Evolutionary conservation across 2,888 invertebrate species (phyloP).

Genomic region (Synanthedon vespiformis): DNA sequence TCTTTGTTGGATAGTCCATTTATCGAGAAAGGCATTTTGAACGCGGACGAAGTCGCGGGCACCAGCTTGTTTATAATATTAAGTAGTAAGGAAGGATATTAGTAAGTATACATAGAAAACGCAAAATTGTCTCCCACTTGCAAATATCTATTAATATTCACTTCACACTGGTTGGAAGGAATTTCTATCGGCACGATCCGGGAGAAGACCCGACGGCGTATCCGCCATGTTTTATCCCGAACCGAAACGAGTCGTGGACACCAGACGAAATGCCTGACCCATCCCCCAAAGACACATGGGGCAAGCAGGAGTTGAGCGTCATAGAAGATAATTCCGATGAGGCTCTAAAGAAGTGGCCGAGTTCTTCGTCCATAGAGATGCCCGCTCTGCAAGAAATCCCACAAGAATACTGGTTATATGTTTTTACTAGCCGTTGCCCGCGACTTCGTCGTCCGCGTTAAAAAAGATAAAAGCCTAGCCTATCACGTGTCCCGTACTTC

Average conservation of each 20-base stretch:
- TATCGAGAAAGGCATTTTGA: no score
- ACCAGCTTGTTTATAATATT: no score
- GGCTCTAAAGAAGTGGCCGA: conserved; percentile 21
- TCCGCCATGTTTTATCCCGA: conserved; percentile 49
- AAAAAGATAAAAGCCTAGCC: no score
- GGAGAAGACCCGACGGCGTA: conserved; percentile 51
- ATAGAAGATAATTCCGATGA: conserved; percentile 30
- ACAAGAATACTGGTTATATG: conserved; percentile 35
- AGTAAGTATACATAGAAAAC: no score
- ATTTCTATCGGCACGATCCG: conserved; percentile 58
- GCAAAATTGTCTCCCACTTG: no score
- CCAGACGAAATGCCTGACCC: conserved; percentile 44
- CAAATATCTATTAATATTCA: neutral
- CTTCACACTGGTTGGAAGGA: conserved; percentile 20
- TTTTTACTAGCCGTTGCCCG: no score
- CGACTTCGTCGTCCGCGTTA: no score
- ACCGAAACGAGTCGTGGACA: conserved; percentile 45
- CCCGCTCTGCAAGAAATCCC: conserved; percentile 43
- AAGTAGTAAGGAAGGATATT: no score
- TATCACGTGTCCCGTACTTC: no score
- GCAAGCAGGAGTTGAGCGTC: conserved; percentile 30
- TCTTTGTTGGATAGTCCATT: no score
- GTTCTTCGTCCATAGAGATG: conserved; percentile 30
- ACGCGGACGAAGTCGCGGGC: no score
- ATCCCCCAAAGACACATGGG: conserved; percentile 51